Evolutionary conservation across 2,888 invertebrate genomes (phyloP).

Genomic region (Actias luna): DNA sequence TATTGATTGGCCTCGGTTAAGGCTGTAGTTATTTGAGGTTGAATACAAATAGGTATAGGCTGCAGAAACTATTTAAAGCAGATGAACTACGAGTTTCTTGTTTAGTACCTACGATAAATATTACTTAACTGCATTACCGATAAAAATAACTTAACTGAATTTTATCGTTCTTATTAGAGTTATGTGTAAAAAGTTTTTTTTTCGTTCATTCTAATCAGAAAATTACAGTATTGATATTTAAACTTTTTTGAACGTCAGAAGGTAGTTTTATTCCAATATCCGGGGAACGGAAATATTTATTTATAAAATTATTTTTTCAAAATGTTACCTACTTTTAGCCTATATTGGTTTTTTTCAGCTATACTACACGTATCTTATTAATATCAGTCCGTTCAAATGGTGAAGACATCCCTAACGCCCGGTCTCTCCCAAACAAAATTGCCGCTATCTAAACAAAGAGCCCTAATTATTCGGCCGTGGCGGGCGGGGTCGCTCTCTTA

Average conservation of each 20-base stretch:
- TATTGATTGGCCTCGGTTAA: too few relatives aligned
- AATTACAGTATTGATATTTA: too few relatives aligned
- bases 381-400: conserved; percentile 77
- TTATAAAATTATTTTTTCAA: not conserved
- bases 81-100: too few relatives aligned
- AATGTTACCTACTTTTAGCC: not conserved
- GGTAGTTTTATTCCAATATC: not conserved
- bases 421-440: conserved; percentile 83
- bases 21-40: too few relatives aligned
- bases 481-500: conserved; percentile 86
- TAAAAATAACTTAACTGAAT: too few relatives aligned
- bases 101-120: too few relatives aligned
- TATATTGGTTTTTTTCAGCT: conserved; percentile 13
- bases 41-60: too few relatives aligned
- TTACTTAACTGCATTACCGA: too few relatives aligned
- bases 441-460: conserved; percentile 84
- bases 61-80: too few relatives aligned
- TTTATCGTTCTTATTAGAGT: too few relatives aligned
- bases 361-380: conserved; percentile 77
- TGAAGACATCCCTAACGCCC: conserved; percentile 79
- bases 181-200: too few relatives aligned
- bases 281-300: not conserved
- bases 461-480: conserved; percentile 85
- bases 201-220: too few relatives aligned
- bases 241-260: not conserved